Conservation (phyloP, 2,888 invertebrate species). For the Chrysomela aeneicollis region DNA sequence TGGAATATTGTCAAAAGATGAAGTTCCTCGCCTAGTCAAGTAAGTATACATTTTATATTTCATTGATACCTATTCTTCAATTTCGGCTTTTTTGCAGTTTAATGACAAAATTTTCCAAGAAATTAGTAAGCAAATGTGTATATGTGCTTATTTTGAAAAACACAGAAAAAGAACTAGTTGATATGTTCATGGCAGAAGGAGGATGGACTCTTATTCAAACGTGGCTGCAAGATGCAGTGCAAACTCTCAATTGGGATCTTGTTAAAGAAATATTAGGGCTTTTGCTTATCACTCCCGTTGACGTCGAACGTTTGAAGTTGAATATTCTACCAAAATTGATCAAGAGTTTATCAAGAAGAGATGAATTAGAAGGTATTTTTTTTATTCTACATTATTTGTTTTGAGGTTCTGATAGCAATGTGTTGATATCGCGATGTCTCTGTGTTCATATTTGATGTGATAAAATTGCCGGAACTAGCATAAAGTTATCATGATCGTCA, state of each 20-base stretch:
- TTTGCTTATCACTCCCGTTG: constrained; percentile 86
- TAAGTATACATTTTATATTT: constrained; percentile 62
- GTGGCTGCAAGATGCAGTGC: constrained; percentile 90
- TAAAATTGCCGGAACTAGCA: background rate
- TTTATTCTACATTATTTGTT: constrained; percentile 4
- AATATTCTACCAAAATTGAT: constrained; percentile 93
- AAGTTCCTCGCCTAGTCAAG: constrained; percentile 88
- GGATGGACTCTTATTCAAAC: constrained; percentile 91
- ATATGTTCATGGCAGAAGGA: constrained; percentile 88
- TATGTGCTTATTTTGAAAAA: constrained; percentile 92
- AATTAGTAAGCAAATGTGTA: constrained; percentile 94
- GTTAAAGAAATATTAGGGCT: constrained; percentile 87
- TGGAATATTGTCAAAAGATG: constrained; percentile 86
- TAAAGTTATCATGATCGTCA: no score
- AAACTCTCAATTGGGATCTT: constrained; percentile 84
- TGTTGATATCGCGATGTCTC: background rate
- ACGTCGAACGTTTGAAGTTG: constrained; percentile 87
- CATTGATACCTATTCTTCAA: constrained; percentile 17
- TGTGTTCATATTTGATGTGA: background rate
- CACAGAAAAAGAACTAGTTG: constrained; percentile 82
- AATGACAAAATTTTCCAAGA: constrained; percentile 95
- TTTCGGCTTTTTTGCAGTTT: constrained; percentile 67
- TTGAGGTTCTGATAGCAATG: constrained; percentile 1
- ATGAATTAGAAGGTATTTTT: constrained; percentile 77
- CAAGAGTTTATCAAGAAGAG: constrained; percentile 85